Base-by-base conservation (phyloP, 2,888 invertebrate genomes). In the Lasius platythorax region DNA sequence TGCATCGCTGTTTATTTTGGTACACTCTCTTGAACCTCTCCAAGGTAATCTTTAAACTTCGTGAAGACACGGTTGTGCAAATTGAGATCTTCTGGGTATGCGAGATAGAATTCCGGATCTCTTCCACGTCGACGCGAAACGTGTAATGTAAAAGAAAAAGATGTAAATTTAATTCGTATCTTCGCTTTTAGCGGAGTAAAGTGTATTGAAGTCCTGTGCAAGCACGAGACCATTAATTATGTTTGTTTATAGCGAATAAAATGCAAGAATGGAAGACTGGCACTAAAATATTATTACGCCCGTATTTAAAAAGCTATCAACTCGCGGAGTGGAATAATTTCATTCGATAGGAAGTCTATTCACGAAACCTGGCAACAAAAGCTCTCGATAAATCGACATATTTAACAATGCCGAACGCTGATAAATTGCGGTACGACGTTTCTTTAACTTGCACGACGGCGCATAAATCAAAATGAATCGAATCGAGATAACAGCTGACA, bases 391-490 rank as follows among this genome's bases (percentile, higher is more conserved):
- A 43, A 56, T 56, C 79, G 43, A 50, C 63, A 11, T 12, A 6
- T 30, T 68, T 58, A 56, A 78, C 78, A 68, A 78, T 43, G 12
- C 5, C 56, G 50, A 8, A n/a, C 15, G 12, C 33, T 70, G 68
- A 79, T 70, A 70, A 58, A 79, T 79, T 33, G 12, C 23, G 33
- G 33, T 23, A 23, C 43, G 56, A 33, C 43, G 56, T 70, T 68
- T 70, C 70, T 58, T 58, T 43, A 46, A 46, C 23, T 58, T 43
- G 33, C 30, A n/a, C 43, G 67, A 15, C 5, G 5, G 37, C 18
- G 6, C 23, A 79, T 79, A 58, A 79, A 79, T 68, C 58, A 79
- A 68, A 68, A 56, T 53, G n/a, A n/a, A 53, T 78, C 30, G 53
- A 43, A 56, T 67, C 30, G 78, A 12, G 30, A 78, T 56, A 68